Base-by-base conservation (phyloP, 2,113 vertebrate species). In the Hippocampus barbouri region DNA sequence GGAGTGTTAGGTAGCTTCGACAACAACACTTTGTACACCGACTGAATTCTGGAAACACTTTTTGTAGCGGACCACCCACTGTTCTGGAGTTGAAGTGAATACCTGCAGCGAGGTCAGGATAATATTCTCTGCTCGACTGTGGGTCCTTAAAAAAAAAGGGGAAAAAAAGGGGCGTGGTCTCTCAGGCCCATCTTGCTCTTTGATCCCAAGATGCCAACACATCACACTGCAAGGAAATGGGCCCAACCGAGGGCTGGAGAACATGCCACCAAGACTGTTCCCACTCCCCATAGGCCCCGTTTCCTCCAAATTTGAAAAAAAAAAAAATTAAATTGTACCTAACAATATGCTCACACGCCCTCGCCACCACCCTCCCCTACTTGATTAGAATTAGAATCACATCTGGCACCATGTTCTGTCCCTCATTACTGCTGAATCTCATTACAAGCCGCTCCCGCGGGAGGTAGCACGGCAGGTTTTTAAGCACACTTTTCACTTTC, bases 341-440 rank as follows among this genome's bases (percentile, higher is more conserved):
- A 91, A 92, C 90, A 91, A 93, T 91, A 86, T 89, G 81, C 90
- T 88, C 87, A 63, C 68, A 62, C 71, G 45, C 23, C 47, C n/a
- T 4, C 76, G 16, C 77, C 78, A 43, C 75, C 75, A 63, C 72
- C 80, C 81, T 60, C 73, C 80, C 68, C 75, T 83, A 68, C 83
- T 89, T 92, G 90, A 93, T 93, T 93, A 91, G 91, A 91, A 92
- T 89, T 88, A 89, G 89, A 86, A 84, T 88, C 89, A 91, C 91
- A 91, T 93, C 90, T 92, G 91, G 86, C 74, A 73, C 87, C 83
- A 76, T 86, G 86, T 87, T 89, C 89, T 80, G 88, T 88, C 88
- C 90, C 93, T 94, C 93, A 92, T 93, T 93, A 93, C 85, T 78
- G 86, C 75, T 79, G 91, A 83, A 91, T 93, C 89, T 92, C 91